Conservation (phyloP, 2,113 vertebrate genomes). For the Sakesphorus luctuosus region DNA sequence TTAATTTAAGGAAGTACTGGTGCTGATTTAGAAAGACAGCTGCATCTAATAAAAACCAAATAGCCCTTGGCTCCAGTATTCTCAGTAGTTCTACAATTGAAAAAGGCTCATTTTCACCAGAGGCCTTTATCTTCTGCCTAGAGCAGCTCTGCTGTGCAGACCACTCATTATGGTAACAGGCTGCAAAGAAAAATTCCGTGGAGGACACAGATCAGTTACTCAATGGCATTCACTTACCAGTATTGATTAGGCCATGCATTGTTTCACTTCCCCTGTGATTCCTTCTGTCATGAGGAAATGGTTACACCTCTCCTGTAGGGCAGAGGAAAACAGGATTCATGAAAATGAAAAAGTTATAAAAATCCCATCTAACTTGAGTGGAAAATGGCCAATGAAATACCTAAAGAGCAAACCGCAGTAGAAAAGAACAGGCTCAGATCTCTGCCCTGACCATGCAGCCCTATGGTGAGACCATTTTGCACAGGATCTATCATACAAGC, state of each 20-base stretch:
- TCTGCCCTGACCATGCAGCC: background rate
- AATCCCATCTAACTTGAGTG: background rate
- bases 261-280: background rate
- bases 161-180: background rate
- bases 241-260: background rate
- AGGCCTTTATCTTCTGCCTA: background rate
- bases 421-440: background rate
- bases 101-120: background rate
- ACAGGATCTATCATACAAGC: background rate
- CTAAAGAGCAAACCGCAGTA: background rate
- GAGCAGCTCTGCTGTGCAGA: background rate
- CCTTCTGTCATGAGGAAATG: background rate
- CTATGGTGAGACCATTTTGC: background rate
- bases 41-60: background rate
- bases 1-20: background rate
- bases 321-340: background rate
- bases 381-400: background rate
- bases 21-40: background rate
- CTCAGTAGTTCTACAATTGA: background rate
- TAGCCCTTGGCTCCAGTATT: background rate
- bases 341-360: constrained; percentile 4
- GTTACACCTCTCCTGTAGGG: background rate
- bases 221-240: background rate
- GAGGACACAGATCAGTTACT: background rate
- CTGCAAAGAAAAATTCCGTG: background rate